phyloP scores from a whole-genome alignment of 2,888 invertebrate species.

The Branchipolynoe longqiensis region DNA sequence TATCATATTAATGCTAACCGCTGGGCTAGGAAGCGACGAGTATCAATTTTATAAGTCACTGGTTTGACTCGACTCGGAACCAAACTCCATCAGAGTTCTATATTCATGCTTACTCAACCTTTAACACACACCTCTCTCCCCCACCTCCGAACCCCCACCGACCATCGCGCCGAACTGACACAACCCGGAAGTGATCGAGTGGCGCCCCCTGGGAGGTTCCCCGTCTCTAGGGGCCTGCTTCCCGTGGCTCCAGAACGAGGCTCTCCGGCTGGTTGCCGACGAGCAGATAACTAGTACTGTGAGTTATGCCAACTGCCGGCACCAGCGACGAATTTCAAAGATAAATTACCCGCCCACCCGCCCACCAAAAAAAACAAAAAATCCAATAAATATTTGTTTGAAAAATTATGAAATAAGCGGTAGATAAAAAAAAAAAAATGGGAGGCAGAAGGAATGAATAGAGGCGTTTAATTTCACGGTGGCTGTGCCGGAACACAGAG shows the following conservation, averaged over 20 bases:
- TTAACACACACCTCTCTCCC: background rate
- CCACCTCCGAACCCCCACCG: no score
- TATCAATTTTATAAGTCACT: no score
- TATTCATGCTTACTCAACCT: background rate
- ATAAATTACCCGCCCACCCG: background rate
- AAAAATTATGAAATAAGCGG: no score
- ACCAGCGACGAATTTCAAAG: no score
- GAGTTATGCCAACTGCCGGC: slow-evolving; percentile 25
- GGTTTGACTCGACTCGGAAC: no score
- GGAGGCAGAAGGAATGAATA: no score
- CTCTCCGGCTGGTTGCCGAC: background rate
- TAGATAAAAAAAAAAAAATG: no score
- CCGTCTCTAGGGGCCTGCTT: background rate
- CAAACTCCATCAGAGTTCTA: no score
- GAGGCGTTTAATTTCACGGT: slow-evolving; percentile 38
- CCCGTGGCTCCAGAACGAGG: slow-evolving; percentile 1
- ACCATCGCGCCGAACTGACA: no score
- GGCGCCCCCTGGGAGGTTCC: background rate
- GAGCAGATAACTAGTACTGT: background rate
- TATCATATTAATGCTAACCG: no score
- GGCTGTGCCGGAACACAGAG: background rate
- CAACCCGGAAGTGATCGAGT: slow-evolving; percentile 22
- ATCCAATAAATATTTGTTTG: no score
- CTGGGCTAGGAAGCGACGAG: no score
- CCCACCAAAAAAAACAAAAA: background rate